Base-by-base conservation (phyloP, 2,888 invertebrate genomes). In the Orthonychiurus folsomi region DNA sequence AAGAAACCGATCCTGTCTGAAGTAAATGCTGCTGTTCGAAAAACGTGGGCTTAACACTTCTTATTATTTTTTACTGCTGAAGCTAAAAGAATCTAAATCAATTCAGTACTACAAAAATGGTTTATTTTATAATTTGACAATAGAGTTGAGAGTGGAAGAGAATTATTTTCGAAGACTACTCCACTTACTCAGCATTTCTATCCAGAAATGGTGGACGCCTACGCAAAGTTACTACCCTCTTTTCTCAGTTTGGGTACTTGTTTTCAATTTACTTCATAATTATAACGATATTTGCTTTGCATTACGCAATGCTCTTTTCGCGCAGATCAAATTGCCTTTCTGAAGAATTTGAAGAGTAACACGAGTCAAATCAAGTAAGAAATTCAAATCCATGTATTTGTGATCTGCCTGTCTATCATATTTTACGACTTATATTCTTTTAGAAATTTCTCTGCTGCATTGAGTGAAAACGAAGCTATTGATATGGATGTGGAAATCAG, bases 1-100 rank as follows among this genome's bases (percentile, higher is more conserved):
- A 63, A 56, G 2, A 71, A 71, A 56, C 71, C 71, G 1, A 37
- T 66, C 27, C 65, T 64, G 12, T 55, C 52, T 1, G 68, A 71
- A 52, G 55, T 67, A 27, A 53, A 62, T 9, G 55, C 50, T 18
- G 18, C 25, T 18, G 59, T 58, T 2, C 52, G 64, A n/a, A 50
- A 63, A 25, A 65, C 61, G 70, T 70, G 61, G 52, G 54, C 9
- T n/a, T n/a, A n/a, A n/a, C n/a, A n/a, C n/a, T 26, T 23, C 12
- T 2, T 50, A 50, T 28, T 15, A 12, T 52, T n/a, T 5, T 12
- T 12, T 37, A 5, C 9, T 15, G 37, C 5, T 37, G 9, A 15
- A 37, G 15, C 15, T 37, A 37, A 37, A 5, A 9, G 15, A 37
- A 37, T 37, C 15, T 15, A 37, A 37, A 37, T 37, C 37, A 9